These are phyloP conservation scores for Tetanocera ferruginea DNA, from an alignment of 2,888 invertebrate genomes.

Conservation along the genomic window DNA sequence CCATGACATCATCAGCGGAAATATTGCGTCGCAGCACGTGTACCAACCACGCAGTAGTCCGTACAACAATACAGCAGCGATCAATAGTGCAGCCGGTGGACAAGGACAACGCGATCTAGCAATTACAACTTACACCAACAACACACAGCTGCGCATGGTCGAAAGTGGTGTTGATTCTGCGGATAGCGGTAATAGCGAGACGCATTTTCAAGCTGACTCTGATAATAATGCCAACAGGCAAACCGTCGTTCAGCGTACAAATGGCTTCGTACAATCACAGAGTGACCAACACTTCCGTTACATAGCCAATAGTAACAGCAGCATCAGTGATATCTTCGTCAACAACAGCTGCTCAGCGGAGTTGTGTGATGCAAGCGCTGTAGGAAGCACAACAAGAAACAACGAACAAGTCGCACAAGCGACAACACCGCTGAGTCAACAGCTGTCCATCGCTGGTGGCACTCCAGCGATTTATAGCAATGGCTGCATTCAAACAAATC, in stretches of 20 bases:
- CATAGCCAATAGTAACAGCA: slow-evolving; percentile 65
- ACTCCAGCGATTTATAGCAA: slow-evolving; percentile 59
- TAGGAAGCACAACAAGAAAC: background rate
- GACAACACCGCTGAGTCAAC: slow-evolving; percentile 40
- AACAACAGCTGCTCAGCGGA: slow-evolving; percentile 63
- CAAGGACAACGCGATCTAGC: slow-evolving; percentile 13
- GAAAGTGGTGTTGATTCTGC: background rate
- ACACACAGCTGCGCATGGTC: background rate
- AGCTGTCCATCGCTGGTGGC: slow-evolving; percentile 44
- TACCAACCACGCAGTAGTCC: slow-evolving; percentile 51
- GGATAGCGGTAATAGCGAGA: background rate
- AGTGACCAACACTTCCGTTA: slow-evolving; percentile 69
- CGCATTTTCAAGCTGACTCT: slow-evolving; percentile 28
- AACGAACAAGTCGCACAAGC: slow-evolving; percentile 29
- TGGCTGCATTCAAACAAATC: slow-evolving; percentile 61
- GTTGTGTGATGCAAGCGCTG: slow-evolving; percentile 33
- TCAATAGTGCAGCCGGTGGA: slow-evolving; percentile 47
- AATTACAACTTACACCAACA: background rate
- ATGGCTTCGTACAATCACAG: slow-evolving; percentile 64
- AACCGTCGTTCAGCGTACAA: slow-evolving; percentile 14
- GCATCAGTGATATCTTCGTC: slow-evolving; percentile 68
- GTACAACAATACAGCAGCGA: slow-evolving; percentile 48
- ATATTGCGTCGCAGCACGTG: slow-evolving; percentile 48
- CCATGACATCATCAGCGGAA: slow-evolving; percentile 46
- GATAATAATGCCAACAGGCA: slow-evolving; percentile 39